Evolutionary conservation across 2,113 vertebrate species (phyloP).

Genomic region (Perognathus longimembris): DNA sequence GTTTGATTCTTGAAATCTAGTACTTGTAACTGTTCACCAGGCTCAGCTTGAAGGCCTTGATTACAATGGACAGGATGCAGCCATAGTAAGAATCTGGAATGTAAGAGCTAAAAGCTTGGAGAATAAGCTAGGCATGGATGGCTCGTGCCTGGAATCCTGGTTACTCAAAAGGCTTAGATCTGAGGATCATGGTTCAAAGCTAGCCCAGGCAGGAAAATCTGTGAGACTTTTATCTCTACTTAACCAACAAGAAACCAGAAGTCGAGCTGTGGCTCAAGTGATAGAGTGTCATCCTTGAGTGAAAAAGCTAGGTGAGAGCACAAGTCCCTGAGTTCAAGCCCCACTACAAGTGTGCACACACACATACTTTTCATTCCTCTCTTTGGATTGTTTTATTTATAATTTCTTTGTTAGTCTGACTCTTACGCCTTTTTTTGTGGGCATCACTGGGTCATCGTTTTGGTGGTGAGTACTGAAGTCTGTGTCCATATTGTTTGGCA

Average conservation of each 20-base stretch:
- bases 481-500: not conserved
- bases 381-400: not conserved
- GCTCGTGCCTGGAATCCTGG: too few relatives aligned
- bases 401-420: constrained; percentile 18
- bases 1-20: not conserved
- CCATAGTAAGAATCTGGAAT: not conserved
- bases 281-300: too few relatives aligned
- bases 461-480: not conserved
- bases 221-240: too few relatives aligned
- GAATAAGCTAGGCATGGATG: not conserved
- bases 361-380: not conserved
- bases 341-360: too few relatives aligned
- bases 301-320: too few relatives aligned
- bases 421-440: not conserved
- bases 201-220: too few relatives aligned
- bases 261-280: too few relatives aligned
- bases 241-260: too few relatives aligned
- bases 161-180: too few relatives aligned
- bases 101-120: not conserved
- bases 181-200: too few relatives aligned
- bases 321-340: too few relatives aligned
- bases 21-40: not conserved
- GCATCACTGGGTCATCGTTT: not conserved
- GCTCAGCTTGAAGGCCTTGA: constrained; percentile 12
- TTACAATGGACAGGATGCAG: not conserved